A percentile compares a stretch with the other conserved stretches of the same genome.
These are phyloP conservation scores for Troides oblongomaculatus DNA, from an alignment of 2,888 invertebrate species.

Conservation along the genomic window DNA sequence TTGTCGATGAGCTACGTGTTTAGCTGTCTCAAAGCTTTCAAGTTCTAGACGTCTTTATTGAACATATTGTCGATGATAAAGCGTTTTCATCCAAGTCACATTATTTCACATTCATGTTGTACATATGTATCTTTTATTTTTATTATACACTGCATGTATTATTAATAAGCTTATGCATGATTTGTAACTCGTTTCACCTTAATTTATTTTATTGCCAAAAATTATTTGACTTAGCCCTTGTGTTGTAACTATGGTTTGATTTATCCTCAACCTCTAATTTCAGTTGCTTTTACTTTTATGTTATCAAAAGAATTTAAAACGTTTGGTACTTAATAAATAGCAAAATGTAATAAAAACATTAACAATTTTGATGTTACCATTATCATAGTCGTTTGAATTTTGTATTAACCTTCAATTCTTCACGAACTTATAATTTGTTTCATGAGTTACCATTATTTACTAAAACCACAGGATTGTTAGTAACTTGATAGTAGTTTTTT, in stretches of 20 bases:
- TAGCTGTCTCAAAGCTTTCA: background rate
- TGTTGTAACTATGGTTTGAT: background rate
- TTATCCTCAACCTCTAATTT: background rate
- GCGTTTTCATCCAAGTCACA: constrained; percentile 37
- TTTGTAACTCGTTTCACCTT: background rate
- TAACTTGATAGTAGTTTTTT: background rate
- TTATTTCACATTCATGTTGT: background rate
- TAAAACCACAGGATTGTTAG: constrained; percentile 7
- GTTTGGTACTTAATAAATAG: too few relatives aligned
- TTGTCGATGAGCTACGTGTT: background rate
- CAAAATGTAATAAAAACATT: background rate
- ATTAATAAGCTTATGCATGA: background rate
- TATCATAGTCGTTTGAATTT: background rate
- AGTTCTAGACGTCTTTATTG: constrained; percentile 27
- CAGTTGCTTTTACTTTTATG: background rate
- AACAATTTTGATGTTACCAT: too few relatives aligned
- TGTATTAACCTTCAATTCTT: background rate
- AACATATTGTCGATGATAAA: constrained; percentile 67
- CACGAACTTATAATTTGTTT: background rate
- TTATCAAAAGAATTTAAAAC: too few relatives aligned
- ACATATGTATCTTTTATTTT: background rate
- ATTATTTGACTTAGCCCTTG: background rate
- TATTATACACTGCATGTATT: background rate
- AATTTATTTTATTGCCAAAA: background rate
- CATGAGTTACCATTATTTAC: constrained; percentile 3